Evolutionary conservation across 2,888 invertebrate genomes (phyloP).

Genomic region (Sminthurides aquaticus): DNA sequence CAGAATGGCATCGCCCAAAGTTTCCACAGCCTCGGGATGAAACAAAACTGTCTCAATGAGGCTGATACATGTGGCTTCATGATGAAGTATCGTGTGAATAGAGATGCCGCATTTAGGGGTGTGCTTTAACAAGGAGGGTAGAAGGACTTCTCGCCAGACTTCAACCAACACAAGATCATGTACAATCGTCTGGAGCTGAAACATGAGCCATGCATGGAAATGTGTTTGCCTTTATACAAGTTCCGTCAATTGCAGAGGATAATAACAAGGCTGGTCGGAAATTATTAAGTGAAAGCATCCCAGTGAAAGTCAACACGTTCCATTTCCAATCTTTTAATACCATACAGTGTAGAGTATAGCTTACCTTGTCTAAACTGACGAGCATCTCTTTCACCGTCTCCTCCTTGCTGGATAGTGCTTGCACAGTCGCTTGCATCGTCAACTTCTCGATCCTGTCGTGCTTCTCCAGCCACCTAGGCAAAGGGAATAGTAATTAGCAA

Average conservation of each 20-base stretch:
- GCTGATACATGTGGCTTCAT: conserved; percentile 71
- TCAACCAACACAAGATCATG: conserved; percentile 75
- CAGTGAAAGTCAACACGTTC: neutral
- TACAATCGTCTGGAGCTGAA: conserved; percentile 63
- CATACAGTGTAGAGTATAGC: too few relatives aligned
- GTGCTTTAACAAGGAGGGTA: conserved; percentile 63
- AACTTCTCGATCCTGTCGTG: conserved; percentile 76
- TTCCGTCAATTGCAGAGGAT: neutral
- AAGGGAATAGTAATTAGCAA: conserved; percentile 33
- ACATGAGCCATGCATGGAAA: neutral
- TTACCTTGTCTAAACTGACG: conserved; percentile 65
- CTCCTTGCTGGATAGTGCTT: conserved; percentile 65
- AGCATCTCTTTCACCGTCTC: conserved; percentile 78
- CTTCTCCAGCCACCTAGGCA: conserved; percentile 75
- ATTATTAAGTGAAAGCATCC: too few relatives aligned
- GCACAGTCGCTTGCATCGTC: conserved; percentile 78
- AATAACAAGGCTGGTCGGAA: conserved; percentile 8
- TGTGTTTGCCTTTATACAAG: neutral
- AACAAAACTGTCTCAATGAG: conserved; percentile 74
- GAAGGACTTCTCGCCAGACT: conserved; percentile 75
- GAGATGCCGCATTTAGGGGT: conserved; percentile 47
- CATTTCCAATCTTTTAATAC: neutral
- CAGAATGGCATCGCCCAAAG: conserved; percentile 64
- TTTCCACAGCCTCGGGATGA: conserved; percentile 70
- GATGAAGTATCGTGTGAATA: conserved; percentile 54